Percentiles rank a stretch among this genome's conserved stretches.
phyloP scores from a whole-genome alignment of 2,888 invertebrate genomes.

The Molanna angustata region DNA sequence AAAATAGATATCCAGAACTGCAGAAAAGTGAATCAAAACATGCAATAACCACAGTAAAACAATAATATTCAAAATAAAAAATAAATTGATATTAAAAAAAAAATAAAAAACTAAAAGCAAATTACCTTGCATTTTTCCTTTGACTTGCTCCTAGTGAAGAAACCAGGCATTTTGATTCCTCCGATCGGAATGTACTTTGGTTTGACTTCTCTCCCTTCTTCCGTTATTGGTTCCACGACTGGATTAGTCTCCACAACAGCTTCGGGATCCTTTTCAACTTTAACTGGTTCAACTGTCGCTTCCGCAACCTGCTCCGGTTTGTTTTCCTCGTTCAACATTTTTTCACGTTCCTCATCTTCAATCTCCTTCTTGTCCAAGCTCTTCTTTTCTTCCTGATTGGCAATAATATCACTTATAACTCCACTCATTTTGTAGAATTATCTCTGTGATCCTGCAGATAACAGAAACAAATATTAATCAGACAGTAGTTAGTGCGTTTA shows the following conservation, averaged over 20 bases:
- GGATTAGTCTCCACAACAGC: constrained; percentile 35
- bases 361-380: constrained; percentile 65
- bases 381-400: constrained; percentile 43
- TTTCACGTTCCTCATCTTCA: constrained; percentile 63
- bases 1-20: too few relatives aligned
- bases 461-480: neutral
- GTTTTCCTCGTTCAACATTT: constrained; percentile 61
- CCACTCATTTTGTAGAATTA: constrained; percentile 34
- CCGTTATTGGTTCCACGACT: constrained; percentile 52
- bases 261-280: constrained; percentile 46
- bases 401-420: constrained; percentile 34
- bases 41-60: too few relatives aligned
- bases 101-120: neutral
- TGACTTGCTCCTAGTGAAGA: constrained; percentile 75
- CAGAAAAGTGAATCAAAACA: too few relatives aligned
- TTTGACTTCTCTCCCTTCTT: constrained; percentile 71
- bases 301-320: constrained; percentile 50
- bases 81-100: too few relatives aligned
- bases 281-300: constrained; percentile 41
- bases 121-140: constrained; percentile 69
- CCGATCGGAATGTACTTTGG: constrained; percentile 83
- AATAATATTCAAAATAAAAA: too few relatives aligned
- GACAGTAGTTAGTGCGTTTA: neutral
- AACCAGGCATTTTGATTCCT: constrained; percentile 85
- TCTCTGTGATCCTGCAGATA: neutral